Evolutionary conservation across 2,113 vertebrate species (phyloP).

Genomic region (Camarhynchus parvulus): DNA sequence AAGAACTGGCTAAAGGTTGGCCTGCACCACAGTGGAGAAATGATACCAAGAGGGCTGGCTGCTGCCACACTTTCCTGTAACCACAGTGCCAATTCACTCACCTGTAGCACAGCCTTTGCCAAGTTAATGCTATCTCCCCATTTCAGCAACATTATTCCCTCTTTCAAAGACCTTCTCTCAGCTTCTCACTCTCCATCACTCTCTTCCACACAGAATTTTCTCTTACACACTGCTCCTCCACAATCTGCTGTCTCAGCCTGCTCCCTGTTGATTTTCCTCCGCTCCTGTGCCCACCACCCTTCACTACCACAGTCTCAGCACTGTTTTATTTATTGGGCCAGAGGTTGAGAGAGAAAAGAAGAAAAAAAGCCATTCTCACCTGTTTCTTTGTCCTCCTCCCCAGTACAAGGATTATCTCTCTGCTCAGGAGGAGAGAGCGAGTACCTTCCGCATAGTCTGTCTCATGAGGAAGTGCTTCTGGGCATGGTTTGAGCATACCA

Average conservation of each 20-base stretch:
- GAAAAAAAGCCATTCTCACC: neutral
- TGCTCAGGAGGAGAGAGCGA: slow-evolving; percentile 68
- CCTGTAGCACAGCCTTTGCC: neutral
- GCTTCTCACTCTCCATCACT: neutral
- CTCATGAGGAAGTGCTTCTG: slow-evolving; percentile 79
- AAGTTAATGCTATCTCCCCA: neutral
- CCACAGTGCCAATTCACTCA: neutral
- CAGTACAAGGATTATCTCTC: slow-evolving; percentile 71
- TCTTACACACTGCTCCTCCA: neutral
- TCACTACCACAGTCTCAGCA: neutral
- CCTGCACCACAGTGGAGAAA: neutral
- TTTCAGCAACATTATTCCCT: neutral
- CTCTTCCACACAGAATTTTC: neutral
- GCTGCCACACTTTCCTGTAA: rapidly evolving
- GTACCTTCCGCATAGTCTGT: slow-evolving; percentile 49
- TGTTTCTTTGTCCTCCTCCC: neutral
- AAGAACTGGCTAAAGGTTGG: slow-evolving; percentile 84
- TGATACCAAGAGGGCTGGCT: neutral
- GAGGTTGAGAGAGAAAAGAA: neutral
- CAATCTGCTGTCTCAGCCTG: neutral
- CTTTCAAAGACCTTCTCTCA: neutral
- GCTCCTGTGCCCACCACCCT: neutral
- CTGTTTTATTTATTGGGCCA: neutral
- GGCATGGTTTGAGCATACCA: slow-evolving; percentile 75
- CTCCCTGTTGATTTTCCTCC: neutral